A percentile compares a stretch with the other conserved stretches of the same genome.
Conservation (phyloP, 2,113 vertebrate species). For the Galbula dea region DNA sequence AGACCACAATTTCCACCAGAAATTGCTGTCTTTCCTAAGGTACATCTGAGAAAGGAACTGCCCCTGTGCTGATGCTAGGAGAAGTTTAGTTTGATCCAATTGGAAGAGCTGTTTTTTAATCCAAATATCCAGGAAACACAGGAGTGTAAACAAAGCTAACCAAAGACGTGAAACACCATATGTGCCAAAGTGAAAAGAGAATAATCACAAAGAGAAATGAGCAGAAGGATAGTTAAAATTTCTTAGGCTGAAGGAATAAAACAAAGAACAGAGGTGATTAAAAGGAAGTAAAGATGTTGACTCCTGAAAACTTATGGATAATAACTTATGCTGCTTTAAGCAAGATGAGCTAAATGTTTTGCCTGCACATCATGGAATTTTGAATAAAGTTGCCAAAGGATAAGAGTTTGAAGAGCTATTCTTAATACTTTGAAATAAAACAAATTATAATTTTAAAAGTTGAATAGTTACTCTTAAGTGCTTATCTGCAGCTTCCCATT, state of each 20-base stretch:
- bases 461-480: neutral
- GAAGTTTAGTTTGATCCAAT: neutral
- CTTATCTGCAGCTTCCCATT: neutral
- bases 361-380: neutral
- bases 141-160: neutral
- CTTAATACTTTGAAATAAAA: neutral
- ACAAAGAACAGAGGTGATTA: neutral
- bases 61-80: neutral
- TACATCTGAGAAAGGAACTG: neutral
- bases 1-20: neutral
- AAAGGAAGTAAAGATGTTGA: neutral
- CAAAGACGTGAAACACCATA: neutral
- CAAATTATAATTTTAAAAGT: neutral
- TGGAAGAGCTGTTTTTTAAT: neutral
- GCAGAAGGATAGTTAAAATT: neutral
- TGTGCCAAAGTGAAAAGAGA: neutral
- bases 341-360: neutral
- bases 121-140: neutral
- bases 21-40: neutral
- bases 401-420: neutral
- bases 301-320: neutral
- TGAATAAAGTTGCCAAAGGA: neutral
- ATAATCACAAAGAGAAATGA: neutral
- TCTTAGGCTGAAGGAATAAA: neutral
- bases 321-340: neutral